phyloP scores from a whole-genome alignment of 2,888 invertebrate species.

The Mactromeris polynyma region DNA sequence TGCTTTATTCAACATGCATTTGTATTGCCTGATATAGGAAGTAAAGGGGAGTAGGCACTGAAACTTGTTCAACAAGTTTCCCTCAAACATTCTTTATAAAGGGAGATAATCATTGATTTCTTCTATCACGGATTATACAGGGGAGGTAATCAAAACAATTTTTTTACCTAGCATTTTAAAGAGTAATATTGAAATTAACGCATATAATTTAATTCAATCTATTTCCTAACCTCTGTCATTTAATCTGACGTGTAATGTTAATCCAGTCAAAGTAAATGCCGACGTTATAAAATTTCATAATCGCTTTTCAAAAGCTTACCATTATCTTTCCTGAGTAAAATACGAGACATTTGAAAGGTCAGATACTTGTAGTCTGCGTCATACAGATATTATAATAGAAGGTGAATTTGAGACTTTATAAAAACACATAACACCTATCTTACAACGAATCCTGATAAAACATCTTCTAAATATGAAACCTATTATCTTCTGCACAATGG shows the following conservation, averaged over 20 bases:
- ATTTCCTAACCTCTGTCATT: neutral
- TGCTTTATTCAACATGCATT: too few species aligned
- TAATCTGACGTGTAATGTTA: neutral
- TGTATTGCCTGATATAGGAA: too few species aligned
- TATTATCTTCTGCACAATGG: too few species aligned
- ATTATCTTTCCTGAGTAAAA: neutral
- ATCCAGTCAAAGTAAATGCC: neutral
- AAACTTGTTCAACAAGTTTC: too few species aligned
- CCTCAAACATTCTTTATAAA: too few species aligned
- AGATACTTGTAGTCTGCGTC: neutral
- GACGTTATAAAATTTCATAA: neutral
- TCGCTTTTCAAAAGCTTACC: neutral
- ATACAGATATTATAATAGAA: neutral
- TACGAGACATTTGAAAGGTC: neutral
- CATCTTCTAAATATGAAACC: too few species aligned
- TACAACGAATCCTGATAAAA: too few species aligned
- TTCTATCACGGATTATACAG: too few species aligned
- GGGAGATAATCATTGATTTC: too few species aligned
- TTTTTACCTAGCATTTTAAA: neutral
- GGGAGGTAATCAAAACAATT: neutral
- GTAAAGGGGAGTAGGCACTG: too few species aligned
- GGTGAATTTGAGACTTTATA: neutral
- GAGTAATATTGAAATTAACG: neutral
- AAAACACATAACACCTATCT: too few species aligned
- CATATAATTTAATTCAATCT: neutral